Evolutionary conservation across 1,140 invertebrate genomes (phyloP).

Genomic region (Nephila pilipes): DNA sequence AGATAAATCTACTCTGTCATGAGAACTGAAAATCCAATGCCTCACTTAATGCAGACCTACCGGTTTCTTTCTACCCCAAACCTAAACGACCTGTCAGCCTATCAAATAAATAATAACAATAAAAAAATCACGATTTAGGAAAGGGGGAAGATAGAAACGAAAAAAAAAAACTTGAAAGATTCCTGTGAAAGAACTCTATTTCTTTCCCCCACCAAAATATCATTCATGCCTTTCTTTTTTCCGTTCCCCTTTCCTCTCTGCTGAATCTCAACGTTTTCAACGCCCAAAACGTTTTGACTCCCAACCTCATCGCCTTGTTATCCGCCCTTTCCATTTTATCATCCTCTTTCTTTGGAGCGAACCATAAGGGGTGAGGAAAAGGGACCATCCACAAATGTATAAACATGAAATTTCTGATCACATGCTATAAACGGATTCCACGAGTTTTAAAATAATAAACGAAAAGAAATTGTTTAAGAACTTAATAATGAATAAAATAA

Average conservation of each 20-base stretch:
- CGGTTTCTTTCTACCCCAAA: slow-evolving; percentile 1
- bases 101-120: slow-evolving; percentile 59
- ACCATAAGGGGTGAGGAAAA: slow-evolving; percentile 35
- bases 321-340: slow-evolving; percentile 71
- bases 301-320: slow-evolving; percentile 74
- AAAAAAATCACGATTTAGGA: slow-evolving; percentile 52
- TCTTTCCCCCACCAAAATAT: slow-evolving; percentile 40
- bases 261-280: slow-evolving; percentile 69
- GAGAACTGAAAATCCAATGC: slow-evolving; percentile 49
- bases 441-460: too few species aligned
- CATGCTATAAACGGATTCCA: too few species aligned
- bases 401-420: not conserved
- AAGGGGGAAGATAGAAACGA: not conserved
- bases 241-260: slow-evolving; percentile 31
- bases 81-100: slow-evolving; percentile 54
- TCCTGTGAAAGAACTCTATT: slow-evolving; percentile 46
- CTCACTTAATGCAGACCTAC: slow-evolving; percentile 50
- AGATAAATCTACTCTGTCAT: slow-evolving; percentile 31
- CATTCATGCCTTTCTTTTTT: slow-evolving; percentile 49
- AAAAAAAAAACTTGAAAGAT: slow-evolving; percentile 23
- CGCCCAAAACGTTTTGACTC: slow-evolving; percentile 70
- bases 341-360: slow-evolving; percentile 48
- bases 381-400: not conserved
- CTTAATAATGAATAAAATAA: too few species aligned
- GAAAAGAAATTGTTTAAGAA: too few species aligned